Evolutionary conservation across 2,888 invertebrate genomes (phyloP).

Genomic region (Pseudoips prasinana): DNA sequence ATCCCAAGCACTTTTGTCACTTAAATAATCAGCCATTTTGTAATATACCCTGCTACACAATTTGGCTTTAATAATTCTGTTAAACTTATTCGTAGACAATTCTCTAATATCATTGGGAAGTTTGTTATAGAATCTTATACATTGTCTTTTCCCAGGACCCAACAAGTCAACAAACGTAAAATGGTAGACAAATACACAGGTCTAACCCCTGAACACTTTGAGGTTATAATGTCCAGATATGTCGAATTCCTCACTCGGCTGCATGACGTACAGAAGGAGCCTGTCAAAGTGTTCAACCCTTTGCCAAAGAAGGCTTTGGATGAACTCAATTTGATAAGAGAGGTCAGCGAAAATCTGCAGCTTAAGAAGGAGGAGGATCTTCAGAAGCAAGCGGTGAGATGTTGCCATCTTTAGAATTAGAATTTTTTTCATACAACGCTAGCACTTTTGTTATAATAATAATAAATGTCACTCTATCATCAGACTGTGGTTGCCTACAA

Average conservation of each 20-base stretch:
- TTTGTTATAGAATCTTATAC: no score
- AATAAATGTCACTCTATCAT: no score
- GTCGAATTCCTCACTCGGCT: constrained; percentile 21
- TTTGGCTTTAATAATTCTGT: no score
- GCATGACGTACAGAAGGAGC: constrained; percentile 23
- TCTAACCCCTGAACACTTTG: constrained; percentile 29
- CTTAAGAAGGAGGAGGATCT: constrained; percentile 59
- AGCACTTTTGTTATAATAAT: no score
- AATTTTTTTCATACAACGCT: no score
- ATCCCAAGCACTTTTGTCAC: no score
- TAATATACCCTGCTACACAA: no score
- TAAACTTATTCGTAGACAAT: no score
- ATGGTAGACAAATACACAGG: constrained; percentile 22
- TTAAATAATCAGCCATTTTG: no score
- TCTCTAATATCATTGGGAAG: no score
- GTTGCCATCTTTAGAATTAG: neutral
- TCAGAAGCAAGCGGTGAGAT: constrained; percentile 43
- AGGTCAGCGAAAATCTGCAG: constrained; percentile 52
- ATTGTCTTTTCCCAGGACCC: neutral
- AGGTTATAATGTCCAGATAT: constrained; percentile 27
- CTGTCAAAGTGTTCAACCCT: constrained; percentile 44
- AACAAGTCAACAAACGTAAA: constrained; percentile 3
- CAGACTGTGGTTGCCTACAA: no score
- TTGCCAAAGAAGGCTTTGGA: constrained; percentile 32
- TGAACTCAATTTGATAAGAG: constrained; percentile 53